A percentile compares a stretch with the other conserved stretches of the same genome.
Evolutionary conservation across 2,888 invertebrate genomes (phyloP).

Genomic region (Poecilus cupreus): DNA sequence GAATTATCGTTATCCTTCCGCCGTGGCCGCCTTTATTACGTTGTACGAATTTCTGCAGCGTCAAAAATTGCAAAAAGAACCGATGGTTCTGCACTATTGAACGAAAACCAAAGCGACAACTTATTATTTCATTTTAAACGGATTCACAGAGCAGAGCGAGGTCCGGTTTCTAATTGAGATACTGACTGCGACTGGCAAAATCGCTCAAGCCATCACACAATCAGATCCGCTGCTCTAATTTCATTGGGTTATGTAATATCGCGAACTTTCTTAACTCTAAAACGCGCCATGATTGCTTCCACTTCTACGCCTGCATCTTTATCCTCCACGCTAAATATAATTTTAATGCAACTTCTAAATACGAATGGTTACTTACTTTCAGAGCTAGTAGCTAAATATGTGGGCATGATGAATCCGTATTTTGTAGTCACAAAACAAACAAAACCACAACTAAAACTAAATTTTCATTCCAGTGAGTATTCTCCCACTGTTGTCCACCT

Average conservation of each 20-base stretch:
- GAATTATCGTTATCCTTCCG: slow-evolving; percentile 23
- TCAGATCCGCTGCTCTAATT: slow-evolving; percentile 48
- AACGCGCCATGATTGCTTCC: not conserved
- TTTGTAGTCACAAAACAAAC: too few species aligned
- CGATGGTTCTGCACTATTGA: slow-evolving; percentile 11
- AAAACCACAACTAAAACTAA: too few species aligned
- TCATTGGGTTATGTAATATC: slow-evolving; percentile 41
- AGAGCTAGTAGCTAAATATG: too few species aligned
- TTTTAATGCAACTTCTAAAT: too few species aligned
- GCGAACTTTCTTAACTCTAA: slow-evolving; percentile 42
- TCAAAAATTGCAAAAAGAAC: slow-evolving; percentile 17
- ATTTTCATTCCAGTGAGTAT: too few species aligned
- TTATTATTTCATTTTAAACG: slow-evolving; percentile 32
- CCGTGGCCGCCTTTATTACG: not conserved
- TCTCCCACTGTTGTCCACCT: too few species aligned
- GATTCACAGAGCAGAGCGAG: slow-evolving; percentile 7
- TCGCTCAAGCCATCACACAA: slow-evolving; percentile 41
- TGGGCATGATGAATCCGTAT: too few species aligned
- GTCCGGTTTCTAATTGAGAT: slow-evolving; percentile 49
- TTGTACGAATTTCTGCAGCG: not conserved
- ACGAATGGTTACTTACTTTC: too few species aligned
- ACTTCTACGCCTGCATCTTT: too few species aligned
- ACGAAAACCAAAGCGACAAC: not conserved
- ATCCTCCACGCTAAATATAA: too few species aligned
- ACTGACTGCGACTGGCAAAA: slow-evolving; percentile 18